Conservation (phyloP, 2,888 invertebrate species). For the Trachelus stipa region DNA sequence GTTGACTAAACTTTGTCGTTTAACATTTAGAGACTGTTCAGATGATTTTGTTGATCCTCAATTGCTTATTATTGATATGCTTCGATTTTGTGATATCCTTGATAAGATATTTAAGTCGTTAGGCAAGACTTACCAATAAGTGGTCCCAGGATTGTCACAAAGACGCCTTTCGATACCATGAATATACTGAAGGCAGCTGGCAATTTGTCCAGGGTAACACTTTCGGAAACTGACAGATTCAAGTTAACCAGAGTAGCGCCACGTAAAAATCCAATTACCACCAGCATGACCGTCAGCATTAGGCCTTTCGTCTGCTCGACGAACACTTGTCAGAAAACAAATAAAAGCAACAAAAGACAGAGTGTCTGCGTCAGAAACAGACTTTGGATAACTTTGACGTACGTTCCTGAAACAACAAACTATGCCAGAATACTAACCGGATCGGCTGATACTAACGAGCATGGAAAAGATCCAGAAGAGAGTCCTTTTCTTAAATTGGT, state of each 20-base stretch:
- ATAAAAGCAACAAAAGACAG: slow-evolving; percentile 27
- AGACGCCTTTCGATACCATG: slow-evolving; percentile 80
- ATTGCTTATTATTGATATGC: background rate
- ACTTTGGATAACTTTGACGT: slow-evolving; percentile 39
- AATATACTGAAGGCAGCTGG: slow-evolving; percentile 83
- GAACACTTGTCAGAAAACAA: slow-evolving; percentile 71
- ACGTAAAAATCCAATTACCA: slow-evolving; percentile 82
- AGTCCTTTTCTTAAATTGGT: slow-evolving; percentile 76
- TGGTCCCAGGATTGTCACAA: slow-evolving; percentile 78
- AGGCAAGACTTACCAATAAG: slow-evolving; percentile 55
- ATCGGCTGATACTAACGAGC: slow-evolving; percentile 78
- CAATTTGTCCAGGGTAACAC: slow-evolving; percentile 77
- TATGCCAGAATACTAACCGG: slow-evolving; percentile 71
- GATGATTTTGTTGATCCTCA: background rate
- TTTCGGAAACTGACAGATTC: slow-evolving; percentile 82
- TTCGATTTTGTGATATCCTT: background rate
- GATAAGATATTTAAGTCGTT: background rate
- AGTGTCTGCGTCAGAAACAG: slow-evolving; percentile 14
- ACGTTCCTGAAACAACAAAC: slow-evolving; percentile 17
- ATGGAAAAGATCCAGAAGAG: slow-evolving; percentile 80
- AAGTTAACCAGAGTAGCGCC: slow-evolving; percentile 84
- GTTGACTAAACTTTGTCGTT: no score
- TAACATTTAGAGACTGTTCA: background rate
- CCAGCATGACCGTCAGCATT: slow-evolving; percentile 76
- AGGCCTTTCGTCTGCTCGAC: slow-evolving; percentile 80